Base-by-base conservation (phyloP, 2,113 vertebrate genomes). In the Psephotus haematonotus region DNA sequence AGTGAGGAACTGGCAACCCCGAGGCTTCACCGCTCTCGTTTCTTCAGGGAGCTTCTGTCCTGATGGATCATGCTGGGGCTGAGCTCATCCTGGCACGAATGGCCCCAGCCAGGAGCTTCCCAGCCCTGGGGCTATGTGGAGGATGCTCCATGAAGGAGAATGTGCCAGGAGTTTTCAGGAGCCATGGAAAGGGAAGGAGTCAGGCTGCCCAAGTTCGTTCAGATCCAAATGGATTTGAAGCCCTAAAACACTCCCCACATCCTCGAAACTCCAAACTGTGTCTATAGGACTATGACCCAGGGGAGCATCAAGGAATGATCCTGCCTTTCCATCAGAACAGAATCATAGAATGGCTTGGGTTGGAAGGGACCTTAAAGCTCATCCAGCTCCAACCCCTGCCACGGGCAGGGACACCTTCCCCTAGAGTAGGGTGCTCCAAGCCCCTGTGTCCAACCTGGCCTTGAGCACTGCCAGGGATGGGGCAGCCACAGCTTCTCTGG, bases 21-120 rank as follows among this genome's bases (percentile, higher is more conserved):
- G 15, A 27, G 23, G n/a, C 12, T 22, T 33, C 1, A 6, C 7
- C 1, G 1, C 41, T 20, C 5, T 1, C 1, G 72, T 27, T 75
- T 37, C 86, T 57, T 5, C 1, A 8, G 81, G 59, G 67, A 37
- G 20, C 29, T 20, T 33, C 49, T 65, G 41, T 25, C 68, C 35
- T 15, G 28, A 5, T 0, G 17, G 5, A 52, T 25, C 62, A 47
- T 0, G 3, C 14, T 11, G 44, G 47, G 37, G 47, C 57, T 67
- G 78, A 82, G 68, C 78, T 41, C 89, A 41, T 2, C 37, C 71
- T 8, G 4, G 44, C 49, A 43, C 1, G 0, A 39, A 20, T 1
- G 8, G 28, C 10, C 12, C 18, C 11, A 7, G 3, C 35, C 1
- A 6, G 37, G n/a, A 27, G 29, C 17, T 43, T 64, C 67, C 31